These are phyloP conservation scores for Drosophila eohydei DNA, from an alignment of 2,888 invertebrate genomes.

Conservation along the genomic window DNA sequence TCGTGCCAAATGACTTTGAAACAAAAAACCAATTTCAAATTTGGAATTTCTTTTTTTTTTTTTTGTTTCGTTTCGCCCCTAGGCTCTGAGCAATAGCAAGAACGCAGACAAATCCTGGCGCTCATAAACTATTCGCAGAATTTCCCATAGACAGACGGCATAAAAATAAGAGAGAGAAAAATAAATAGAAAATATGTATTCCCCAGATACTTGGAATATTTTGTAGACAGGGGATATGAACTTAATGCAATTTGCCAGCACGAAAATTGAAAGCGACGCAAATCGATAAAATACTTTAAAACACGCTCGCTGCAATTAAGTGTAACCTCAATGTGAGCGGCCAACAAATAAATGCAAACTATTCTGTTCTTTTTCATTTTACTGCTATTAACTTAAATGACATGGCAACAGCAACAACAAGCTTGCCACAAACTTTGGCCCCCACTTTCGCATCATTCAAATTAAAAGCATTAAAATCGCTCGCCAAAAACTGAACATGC, in stretches of 20 bases:
- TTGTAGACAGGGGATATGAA: conserved; percentile 49
- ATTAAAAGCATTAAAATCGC: conserved; percentile 74
- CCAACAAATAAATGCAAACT: conserved; percentile 37
- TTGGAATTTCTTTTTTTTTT: conserved; percentile 28
- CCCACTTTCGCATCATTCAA: conserved; percentile 21
- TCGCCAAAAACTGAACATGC: conserved; percentile 67
- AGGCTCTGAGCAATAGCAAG: conserved; percentile 27
- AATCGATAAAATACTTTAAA: conserved; percentile 60
- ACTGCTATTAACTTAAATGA: conserved; percentile 48
- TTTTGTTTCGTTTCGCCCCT: conserved; percentile 13
- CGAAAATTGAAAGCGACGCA: conserved; percentile 32
- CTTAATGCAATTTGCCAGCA: conserved; percentile 46
- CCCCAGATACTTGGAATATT: conserved; percentile 58
- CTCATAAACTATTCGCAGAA: conserved; percentile 63
- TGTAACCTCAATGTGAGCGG: conserved; percentile 44
- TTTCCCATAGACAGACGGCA: conserved; percentile 45
- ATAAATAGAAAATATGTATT: conserved; percentile 30
- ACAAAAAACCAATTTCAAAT: conserved; percentile 57
- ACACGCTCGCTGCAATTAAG: conserved; percentile 53
- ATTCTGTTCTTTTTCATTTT: conserved; percentile 9
- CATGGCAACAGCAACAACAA: conserved; percentile 46
- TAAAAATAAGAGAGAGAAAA: conserved; percentile 16
- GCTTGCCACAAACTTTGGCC: conserved; percentile 8
- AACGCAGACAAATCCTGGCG: conserved; percentile 31
- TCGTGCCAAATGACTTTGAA: conserved; percentile 66